Conservation (phyloP, 2,113 vertebrate genomes). For the Amphiprion percula region DNA sequence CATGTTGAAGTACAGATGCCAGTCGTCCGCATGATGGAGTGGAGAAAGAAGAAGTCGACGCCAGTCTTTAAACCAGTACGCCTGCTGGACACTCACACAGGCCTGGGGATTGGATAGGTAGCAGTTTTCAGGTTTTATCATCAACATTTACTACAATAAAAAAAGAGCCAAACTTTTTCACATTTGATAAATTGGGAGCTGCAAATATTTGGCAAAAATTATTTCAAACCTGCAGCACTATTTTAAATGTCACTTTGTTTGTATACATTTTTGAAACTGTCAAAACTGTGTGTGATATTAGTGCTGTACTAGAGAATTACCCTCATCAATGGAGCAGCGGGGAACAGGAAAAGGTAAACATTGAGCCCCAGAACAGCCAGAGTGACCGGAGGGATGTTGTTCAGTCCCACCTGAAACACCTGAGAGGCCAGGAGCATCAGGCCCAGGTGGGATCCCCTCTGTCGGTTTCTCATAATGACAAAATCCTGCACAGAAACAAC, state of each 20-base stretch:
- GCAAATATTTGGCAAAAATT: no score
- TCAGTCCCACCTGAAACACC: conserved; percentile 88
- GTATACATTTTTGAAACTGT: no score
- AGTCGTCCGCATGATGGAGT: conserved; percentile 92
- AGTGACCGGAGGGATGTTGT: conserved; percentile 93
- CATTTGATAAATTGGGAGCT: no score
- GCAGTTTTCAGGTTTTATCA: no score
- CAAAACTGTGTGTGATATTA: no score
- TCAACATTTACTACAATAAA: no score
- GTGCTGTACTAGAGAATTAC: conserved; percentile 49
- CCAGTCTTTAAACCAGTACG: conserved; percentile 88
- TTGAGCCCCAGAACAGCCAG: conserved; percentile 89
- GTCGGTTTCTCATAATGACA: conserved; percentile 82
- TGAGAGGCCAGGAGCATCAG: conserved; percentile 90
- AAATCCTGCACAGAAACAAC: not conserved
- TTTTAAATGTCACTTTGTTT: no score
- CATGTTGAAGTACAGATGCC: conserved; percentile 98
- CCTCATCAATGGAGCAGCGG: conserved; percentile 81
- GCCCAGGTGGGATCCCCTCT: conserved; percentile 84
- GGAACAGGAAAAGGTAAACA: conserved; percentile 90
- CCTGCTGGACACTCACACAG: conserved; percentile 90
- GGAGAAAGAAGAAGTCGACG: conserved; percentile 90
- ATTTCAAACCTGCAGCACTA: no score
- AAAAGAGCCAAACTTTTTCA: no score
- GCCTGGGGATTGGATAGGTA: conserved; percentile 58